Evolutionary conservation across 2,113 vertebrate genomes (phyloP).

Genomic region (Ophthalmolycus amberensis): DNA sequence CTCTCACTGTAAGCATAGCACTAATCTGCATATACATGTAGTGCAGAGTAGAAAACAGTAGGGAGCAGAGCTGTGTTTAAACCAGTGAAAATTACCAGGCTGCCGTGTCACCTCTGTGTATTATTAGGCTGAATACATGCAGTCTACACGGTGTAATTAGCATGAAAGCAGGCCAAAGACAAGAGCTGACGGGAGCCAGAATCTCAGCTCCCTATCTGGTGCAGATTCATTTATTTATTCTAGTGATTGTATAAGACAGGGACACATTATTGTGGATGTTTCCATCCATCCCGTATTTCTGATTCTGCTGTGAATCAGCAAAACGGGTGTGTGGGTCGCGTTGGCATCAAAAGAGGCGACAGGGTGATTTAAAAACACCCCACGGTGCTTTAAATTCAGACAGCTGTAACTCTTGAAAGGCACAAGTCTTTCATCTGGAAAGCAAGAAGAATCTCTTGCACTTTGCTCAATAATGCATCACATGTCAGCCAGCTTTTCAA

Average conservation of each 20-base stretch:
- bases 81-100: slow-evolving; percentile 42
- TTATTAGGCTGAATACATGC: slow-evolving; percentile 41
- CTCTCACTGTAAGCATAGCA: not conserved
- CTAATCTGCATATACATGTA: not conserved
- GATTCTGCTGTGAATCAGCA: not conserved
- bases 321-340: not conserved
- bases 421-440: slow-evolving; percentile 7
- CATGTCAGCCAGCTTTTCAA: not conserved
- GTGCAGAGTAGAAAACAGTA: not conserved
- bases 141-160: slow-evolving; percentile 47
- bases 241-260: not conserved
- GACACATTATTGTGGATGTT: not conserved
- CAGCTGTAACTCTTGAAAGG: not conserved
- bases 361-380: not conserved
- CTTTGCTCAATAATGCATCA: slow-evolving; percentile 56
- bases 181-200: slow-evolving; percentile 1
- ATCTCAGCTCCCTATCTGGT: slow-evolving; percentile 35
- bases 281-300: not conserved
- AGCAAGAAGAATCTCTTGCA: slow-evolving; percentile 3
- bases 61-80: not conserved
- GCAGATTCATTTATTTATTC: slow-evolving; percentile 25
- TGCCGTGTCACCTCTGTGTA: slow-evolving; percentile 29
- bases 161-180: slow-evolving; percentile 20
- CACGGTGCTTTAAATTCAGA: not conserved
- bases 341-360: not conserved